Percentiles rank a stretch among this genome's conserved stretches.
These are phyloP conservation scores for Orchesellides sinensis DNA, from an alignment of 2,888 invertebrate species.

Conservation along the genomic window DNA sequence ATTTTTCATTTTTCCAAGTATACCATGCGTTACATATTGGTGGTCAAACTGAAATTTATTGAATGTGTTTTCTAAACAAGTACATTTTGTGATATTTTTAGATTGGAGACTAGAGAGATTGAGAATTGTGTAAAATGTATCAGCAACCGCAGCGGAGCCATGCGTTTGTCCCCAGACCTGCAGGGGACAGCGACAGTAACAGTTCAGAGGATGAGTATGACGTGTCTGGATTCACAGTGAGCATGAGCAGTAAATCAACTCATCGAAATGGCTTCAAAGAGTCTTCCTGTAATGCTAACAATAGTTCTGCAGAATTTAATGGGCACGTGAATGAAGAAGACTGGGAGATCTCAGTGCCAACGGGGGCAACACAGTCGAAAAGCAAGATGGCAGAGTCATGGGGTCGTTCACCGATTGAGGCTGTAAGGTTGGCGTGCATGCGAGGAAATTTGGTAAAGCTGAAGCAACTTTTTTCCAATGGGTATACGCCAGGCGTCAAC, in stretches of 20 bases:
- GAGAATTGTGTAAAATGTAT: too few relatives aligned
- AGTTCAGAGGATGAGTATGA: neutral
- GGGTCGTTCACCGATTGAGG: slow-evolving; percentile 9
- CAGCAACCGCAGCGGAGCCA: too few relatives aligned
- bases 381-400: slow-evolving; percentile 1
- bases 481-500: neutral
- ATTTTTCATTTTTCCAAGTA: too few relatives aligned
- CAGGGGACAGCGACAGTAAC: neutral
- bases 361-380: too few relatives aligned
- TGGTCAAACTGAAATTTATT: too few relatives aligned
- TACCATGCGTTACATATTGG: too few relatives aligned
- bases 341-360: neutral
- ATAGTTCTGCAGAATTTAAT: neutral
- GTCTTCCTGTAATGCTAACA: too few relatives aligned
- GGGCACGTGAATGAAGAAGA: neutral
- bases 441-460: slow-evolving; percentile 41
- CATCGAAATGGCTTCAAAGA: too few relatives aligned
- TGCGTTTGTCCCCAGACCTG: neutral
- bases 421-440: slow-evolving; percentile 21
- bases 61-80: too few relatives aligned
- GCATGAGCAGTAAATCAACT: neutral
- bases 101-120: too few relatives aligned
- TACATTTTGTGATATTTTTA: too few relatives aligned
- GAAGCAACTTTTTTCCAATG: slow-evolving; percentile 15
- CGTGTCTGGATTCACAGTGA: neutral